Conservation (phyloP, 2,797 vertebrate genomes). For the Onychomys arenicola region DNA sequence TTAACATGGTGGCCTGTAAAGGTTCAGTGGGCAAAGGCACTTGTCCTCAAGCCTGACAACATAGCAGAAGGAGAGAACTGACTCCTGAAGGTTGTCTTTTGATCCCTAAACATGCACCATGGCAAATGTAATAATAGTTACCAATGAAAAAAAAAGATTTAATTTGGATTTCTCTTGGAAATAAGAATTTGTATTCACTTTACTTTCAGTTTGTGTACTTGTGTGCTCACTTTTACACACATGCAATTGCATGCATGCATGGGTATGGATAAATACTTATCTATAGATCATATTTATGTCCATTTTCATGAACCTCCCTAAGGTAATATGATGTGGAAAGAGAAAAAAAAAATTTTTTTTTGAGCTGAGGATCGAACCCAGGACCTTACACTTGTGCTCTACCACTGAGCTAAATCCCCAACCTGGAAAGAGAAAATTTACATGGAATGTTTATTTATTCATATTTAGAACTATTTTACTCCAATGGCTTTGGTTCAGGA, state of each 20-base stretch:
- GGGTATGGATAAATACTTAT: neutral
- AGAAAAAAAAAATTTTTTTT: too few relatives aligned
- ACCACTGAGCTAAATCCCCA: too few relatives aligned
- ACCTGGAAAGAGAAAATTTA: slow-evolving; percentile 26
- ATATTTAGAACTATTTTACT: slow-evolving; percentile 28
- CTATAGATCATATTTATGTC: neutral
- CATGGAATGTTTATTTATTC: neutral
- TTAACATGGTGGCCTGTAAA: neutral
- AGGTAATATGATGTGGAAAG: neutral
- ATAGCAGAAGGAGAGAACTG: neutral
- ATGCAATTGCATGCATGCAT: neutral
- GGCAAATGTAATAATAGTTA: neutral
- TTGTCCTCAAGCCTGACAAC: neutral
- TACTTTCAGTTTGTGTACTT: neutral
- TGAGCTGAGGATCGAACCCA: too few relatives aligned
- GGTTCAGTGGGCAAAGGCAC: neutral
- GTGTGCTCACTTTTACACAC: neutral
- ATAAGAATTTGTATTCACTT: neutral
- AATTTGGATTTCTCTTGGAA: slow-evolving; percentile 23
- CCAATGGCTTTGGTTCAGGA: slow-evolving; percentile 7
- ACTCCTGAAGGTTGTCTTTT: neutral
- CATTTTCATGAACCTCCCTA: neutral
- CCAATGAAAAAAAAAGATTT: neutral
- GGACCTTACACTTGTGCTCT: too few relatives aligned
- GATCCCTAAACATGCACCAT: neutral